Evolutionary conservation across 2,888 invertebrate genomes (phyloP).

Genomic region (Panopea generosa): DNA sequence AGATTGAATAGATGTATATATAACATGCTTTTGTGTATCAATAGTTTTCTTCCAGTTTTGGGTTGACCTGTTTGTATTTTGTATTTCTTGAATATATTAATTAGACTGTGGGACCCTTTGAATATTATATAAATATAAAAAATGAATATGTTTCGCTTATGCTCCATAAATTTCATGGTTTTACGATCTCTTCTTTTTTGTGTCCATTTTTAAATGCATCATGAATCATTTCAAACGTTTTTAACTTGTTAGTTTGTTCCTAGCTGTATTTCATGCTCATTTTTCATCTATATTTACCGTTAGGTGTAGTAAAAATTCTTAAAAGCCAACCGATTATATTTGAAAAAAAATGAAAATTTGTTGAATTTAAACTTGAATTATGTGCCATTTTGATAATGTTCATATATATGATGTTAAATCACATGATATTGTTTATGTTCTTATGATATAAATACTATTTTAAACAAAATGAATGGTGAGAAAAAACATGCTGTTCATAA

Average conservation of each 20-base stretch:
- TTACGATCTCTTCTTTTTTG: slow-evolving; percentile 1
- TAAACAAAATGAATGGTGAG: slow-evolving; percentile 5
- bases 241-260: not conserved
- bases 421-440: no score
- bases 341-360: not conserved
- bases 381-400: slow-evolving; percentile 2
- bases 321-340: not conserved
- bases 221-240: not conserved
- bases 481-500: no score
- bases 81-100: slow-evolving; percentile 35
- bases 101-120: slow-evolving; percentile 57
- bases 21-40: not conserved
- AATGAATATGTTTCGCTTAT: slow-evolving; percentile 59
- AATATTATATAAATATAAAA: slow-evolving; percentile 42
- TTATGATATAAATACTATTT: slow-evolving; percentile 8
- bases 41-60: slow-evolving; percentile 7
- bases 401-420: no score
- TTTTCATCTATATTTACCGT: not conserved
- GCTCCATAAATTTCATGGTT: slow-evolving; percentile 36
- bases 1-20: slow-evolving; percentile 4
- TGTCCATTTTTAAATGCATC: slow-evolving; percentile 5
- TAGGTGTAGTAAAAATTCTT: not conserved
- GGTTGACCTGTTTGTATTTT: slow-evolving; percentile 27
- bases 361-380: not conserved
- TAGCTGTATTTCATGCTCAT: not conserved